Base-by-base conservation (phyloP, 2,888 invertebrate species). In the Spodoptera littoralis region DNA sequence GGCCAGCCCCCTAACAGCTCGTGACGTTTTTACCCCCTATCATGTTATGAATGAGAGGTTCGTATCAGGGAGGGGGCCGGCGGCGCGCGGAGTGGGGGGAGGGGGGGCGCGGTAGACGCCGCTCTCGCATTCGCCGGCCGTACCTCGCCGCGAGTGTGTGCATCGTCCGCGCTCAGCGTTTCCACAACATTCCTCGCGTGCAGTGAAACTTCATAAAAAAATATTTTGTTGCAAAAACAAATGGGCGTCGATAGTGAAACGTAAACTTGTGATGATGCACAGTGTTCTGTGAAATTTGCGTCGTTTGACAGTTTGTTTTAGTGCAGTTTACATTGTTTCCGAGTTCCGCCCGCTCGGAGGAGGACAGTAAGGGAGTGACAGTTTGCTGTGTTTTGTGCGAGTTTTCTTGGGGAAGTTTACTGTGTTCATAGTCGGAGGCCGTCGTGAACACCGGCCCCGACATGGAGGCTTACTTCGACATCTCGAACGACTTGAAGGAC, bases 391-490 rank as follows among this genome's bases (percentile, higher is more conserved):
- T 87, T 86, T 84, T 87, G 88, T 90, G 90, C 84, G 86, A 85
- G 84, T 86, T 85, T 86, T 70, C 75, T 81, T 77, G 83, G 84
- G 85, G 85, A 84, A 85, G 88, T 86, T 84, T 82, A 79, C 82
- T 79, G 79, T 82, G 70, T 84, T 80, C 84, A 65, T 79, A 80
- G 90, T 89, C 90, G 92, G 90, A 88, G 88, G 90, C 89, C 88
- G 89, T 83, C 78, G 80, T 74, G 82, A 76, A 73, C 79, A 80
- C 87, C 90, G 89, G 91, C 91, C 91, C 91, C 93, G 88, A 91
- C 91, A 96, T 96, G 96, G 96, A 96, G 93, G 95, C 95, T 83
- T 97, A 97, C 93, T 97, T 96, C 94, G 97, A 97, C 92, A 96
- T 96, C 89, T 96, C 96, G 84, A 95, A 96, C 71, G 96, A 96